Evolutionary conservation across 2,888 invertebrate species (phyloP), one percentile per base, ranked within the genome.

Genomic region (Alcis repandata): DNA sequence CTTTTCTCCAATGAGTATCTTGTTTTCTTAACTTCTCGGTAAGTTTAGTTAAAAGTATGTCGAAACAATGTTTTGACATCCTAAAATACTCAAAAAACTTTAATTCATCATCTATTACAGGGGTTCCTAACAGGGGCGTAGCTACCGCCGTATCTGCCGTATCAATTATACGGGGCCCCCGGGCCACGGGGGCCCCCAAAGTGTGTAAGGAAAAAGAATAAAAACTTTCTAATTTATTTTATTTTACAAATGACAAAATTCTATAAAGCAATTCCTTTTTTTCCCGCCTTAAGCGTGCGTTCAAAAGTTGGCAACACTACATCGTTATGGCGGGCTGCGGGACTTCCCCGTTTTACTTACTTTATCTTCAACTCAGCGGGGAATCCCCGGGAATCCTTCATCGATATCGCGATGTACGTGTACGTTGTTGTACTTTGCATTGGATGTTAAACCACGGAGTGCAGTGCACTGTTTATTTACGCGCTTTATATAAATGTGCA

Each of bases 401-500:
- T 49, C 43, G 49, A 64, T 64, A 63, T 48, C 61, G 61, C 54
- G 54, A 54, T 54, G 53, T 53, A 59, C 58, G 63, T 59, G 63
- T 57, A 63, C 57, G 58, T 52, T 49, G 49, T 46, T 46, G 48
- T 59, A 63, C 46, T 59, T 49, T 59, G 46, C 59, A 59, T 67
- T 54, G 49, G 56, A 56, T 66, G 61, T 59, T 63, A 63, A 20
- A 45, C 45, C 45, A 45, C 45, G 45, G 45, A 45, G 45, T 57
- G 57, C 63, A 63, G 58, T 65, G 62, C 62, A 67, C 46, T 67
- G 64, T 65, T 65, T 59, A 64, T 68, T 65, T 54, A 64, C 59
- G 64, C 64, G 62, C 46, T 68, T 68, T 68, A 60, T 60, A 32
- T 68, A 59, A 66, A 46, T 61, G n/a, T n/a, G 60, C 61, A 66